These are phyloP conservation scores for Papilio machaon DNA, from an alignment of 1,140 invertebrate genomes.

Conservation along the genomic window DNA sequence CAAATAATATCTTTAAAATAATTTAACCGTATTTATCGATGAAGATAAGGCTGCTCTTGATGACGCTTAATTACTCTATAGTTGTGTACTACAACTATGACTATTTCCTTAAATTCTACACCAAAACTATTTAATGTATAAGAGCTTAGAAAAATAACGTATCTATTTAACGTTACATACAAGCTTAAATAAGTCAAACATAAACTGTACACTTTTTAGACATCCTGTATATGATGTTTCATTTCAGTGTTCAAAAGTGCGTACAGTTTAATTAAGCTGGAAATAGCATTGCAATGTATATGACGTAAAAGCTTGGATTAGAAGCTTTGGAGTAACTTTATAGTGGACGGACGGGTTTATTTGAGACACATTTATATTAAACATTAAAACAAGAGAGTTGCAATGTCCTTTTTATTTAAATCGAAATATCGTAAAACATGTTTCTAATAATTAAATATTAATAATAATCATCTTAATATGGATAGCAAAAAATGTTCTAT, in stretches of 20 bases:
- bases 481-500: neutral
- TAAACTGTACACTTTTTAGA: conserved; percentile 7
- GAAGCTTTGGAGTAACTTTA: conserved; percentile 22
- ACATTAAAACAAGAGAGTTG: neutral
- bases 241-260: neutral
- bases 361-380: neutral
- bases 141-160: too few species aligned
- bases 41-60: too few species aligned
- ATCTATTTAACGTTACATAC: too few species aligned
- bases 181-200: neutral
- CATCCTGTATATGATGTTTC: neutral
- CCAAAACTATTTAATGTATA: too few species aligned
- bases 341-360: conserved; percentile 3
- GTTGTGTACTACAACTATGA: neutral
- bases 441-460: too few species aligned
- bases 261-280: conserved; percentile 16
- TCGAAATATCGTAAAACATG: too few species aligned
- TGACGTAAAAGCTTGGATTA: conserved; percentile 23
- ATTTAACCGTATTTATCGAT: too few species aligned
- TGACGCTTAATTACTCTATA: neutral
- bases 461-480: too few species aligned
- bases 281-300: conserved; percentile 17
- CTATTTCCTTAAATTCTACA: neutral
- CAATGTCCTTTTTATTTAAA: too few species aligned
- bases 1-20: too few species aligned